phyloP scores from a whole-genome alignment of 1,140 invertebrate genomes.

The Samia ricini region DNA sequence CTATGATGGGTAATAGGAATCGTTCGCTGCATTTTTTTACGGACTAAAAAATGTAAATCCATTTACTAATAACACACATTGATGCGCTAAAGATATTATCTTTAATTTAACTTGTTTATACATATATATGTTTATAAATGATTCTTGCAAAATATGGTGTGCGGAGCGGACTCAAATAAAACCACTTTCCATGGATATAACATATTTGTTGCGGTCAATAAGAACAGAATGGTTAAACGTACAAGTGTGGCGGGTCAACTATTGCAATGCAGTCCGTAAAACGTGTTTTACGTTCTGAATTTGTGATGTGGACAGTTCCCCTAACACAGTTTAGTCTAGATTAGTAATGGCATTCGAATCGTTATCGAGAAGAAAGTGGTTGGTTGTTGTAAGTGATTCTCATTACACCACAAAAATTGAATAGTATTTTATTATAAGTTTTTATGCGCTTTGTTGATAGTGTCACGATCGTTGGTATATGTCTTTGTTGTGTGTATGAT shows the following conservation, averaged over 20 bases:
- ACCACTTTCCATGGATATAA: background rate
- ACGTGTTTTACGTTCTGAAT: conserved; percentile 45
- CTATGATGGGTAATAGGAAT: too few relatives aligned
- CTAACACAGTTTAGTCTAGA: conserved; percentile 44
- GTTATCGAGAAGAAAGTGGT: conserved; percentile 2
- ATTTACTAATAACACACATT: too few relatives aligned
- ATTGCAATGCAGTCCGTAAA: conserved; percentile 63
- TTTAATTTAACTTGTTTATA: background rate
- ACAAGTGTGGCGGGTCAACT: conserved; percentile 30
- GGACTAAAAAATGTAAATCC: too few relatives aligned
- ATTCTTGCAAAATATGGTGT: background rate
- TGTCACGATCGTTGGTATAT: too few relatives aligned
- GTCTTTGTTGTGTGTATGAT: too few relatives aligned
- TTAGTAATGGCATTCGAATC: conserved; percentile 3
- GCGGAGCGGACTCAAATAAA: background rate
- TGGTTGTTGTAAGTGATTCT: background rate
- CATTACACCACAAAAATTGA: too few relatives aligned
- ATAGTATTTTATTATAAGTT: too few relatives aligned
- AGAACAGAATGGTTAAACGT: conserved; percentile 26
- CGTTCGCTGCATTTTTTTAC: too few relatives aligned
- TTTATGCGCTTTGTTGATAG: background rate
- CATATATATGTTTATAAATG: background rate
- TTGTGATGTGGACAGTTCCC: conserved; percentile 43
- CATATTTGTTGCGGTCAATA: background rate
- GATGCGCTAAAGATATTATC: too few relatives aligned